Evolutionary conservation across 1,140 invertebrate genomes (phyloP).

Genomic region (Heliconius hermathena): DNA sequence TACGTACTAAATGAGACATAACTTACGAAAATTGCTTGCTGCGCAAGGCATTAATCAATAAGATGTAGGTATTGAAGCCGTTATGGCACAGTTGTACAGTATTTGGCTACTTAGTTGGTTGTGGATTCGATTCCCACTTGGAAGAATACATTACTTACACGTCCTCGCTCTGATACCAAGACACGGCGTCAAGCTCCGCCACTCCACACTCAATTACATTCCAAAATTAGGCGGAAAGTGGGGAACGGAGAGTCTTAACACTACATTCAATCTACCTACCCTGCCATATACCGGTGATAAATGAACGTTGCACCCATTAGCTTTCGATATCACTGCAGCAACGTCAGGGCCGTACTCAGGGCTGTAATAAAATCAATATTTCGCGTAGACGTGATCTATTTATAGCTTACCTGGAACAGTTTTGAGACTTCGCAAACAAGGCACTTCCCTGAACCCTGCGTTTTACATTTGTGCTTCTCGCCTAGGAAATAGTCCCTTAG

Average conservation of each 20-base stretch:
- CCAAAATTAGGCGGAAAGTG: no score
- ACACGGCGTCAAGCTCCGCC: no score
- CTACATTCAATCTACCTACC: no score
- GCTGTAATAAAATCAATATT: slow-evolving; percentile 47
- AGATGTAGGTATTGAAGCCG: slow-evolving; percentile 19
- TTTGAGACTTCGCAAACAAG: slow-evolving; percentile 96
- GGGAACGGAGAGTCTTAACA: no score
- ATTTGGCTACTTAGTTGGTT: no score
- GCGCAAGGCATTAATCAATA: slow-evolving; percentile 11
- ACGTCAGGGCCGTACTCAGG: slow-evolving; percentile 30
- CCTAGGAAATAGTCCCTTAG: slow-evolving; percentile 97
- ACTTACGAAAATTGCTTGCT: neutral
- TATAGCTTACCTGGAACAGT: slow-evolving; percentile 85
- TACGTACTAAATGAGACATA: neutral
- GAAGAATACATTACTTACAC: no score
- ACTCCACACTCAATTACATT: no score
- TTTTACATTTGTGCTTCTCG: slow-evolving; percentile 93
- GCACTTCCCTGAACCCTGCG: slow-evolving; percentile 85
- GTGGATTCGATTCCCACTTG: no score
- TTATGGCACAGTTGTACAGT: no score
- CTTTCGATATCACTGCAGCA: slow-evolving; percentile 31
- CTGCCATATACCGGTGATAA: neutral
- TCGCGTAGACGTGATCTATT: slow-evolving; percentile 43
- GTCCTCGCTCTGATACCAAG: no score
- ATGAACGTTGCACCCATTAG: slow-evolving; percentile 15